Evolutionary conservation across 92 coral and sea anemone species (phyloP).

Genomic region (Actinernus sp.): DNA sequence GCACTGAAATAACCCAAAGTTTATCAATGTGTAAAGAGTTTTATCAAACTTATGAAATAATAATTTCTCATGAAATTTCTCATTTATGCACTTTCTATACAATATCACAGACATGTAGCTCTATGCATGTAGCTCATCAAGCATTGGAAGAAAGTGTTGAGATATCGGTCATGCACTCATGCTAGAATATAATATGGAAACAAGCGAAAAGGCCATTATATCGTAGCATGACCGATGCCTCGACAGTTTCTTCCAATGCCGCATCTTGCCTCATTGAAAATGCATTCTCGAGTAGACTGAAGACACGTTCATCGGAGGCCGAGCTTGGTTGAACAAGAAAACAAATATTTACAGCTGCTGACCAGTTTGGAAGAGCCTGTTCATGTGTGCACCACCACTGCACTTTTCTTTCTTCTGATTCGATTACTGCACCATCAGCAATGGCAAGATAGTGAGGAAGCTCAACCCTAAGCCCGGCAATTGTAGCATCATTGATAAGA

Average conservation of each 20-base stretch:
- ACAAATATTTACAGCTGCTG: conserved; percentile 29
- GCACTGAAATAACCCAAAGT: too few relatives aligned
- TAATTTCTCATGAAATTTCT: too few relatives aligned
- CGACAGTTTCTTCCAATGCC: conserved; percentile 71
- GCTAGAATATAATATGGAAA: too few relatives aligned
- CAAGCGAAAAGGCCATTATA: too few relatives aligned
- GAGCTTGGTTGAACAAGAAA: conserved; percentile 22
- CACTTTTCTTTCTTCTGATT: conserved; percentile 35
- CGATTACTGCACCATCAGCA: conserved; percentile 32
- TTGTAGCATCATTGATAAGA: conserved; percentile 24
- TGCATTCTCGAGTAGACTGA: too few relatives aligned
- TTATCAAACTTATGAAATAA: too few relatives aligned
- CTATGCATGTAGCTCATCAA: too few relatives aligned
- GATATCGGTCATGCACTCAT: too few relatives aligned
- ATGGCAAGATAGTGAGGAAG: conserved; percentile 33
- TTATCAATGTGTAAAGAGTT: too few relatives aligned
- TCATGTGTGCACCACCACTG: conserved; percentile 22
- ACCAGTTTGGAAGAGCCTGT: conserved; percentile 27
- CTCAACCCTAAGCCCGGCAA: conserved; percentile 21
- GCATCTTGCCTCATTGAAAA: conserved; percentile 43
- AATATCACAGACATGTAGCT: too few relatives aligned
- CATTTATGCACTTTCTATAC: too few relatives aligned
- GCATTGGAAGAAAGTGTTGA: too few relatives aligned
- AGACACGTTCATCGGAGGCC: conserved; percentile 20
- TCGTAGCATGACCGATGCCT: conserved; percentile 71